Base-by-base conservation (phyloP, 2,113 vertebrate species). In the Osmerus mordax region DNA sequence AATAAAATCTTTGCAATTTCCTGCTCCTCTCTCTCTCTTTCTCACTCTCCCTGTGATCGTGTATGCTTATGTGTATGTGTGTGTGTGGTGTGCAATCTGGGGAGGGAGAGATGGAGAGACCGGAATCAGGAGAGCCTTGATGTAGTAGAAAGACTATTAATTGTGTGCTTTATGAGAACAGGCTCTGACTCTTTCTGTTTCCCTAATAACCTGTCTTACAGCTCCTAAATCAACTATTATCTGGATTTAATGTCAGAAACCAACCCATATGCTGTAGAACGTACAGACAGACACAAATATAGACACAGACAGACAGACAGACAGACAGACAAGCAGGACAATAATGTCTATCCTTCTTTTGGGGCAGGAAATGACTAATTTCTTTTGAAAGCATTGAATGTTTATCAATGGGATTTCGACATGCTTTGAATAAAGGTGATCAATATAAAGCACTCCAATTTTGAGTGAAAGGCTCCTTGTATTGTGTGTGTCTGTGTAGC, bases 1-100 rank as follows among this genome's bases (percentile, higher is more conserved):
- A 93, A 92, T 91, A 92, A 89, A 87, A 89, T 89, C 86, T 89
- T 89, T 90, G 89, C 84, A 93, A 92, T 93, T 91, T 93, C 92
- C 92, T 92, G 91, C 91, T 84, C 84, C 75, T 73, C 77, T 74
- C 41, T 41, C 36, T 47, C 41, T 47, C 41, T 9, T 47, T 47
- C 41, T 47, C 41, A 69, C 71, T 65, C 65, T 84, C 76, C 75
- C 79, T 66, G 81, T 75, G 73, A 77, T n/a, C 18, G 56, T n/a
- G 19, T 21, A 21, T 59, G 69, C 60, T 53, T 64, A 56, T 71
- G n/a, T 59, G 56, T 21, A 18, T 59, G 56, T 21, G 56, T 0
- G 56, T n/a, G 52, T n/a, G 41, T 23, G 29, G 68, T 77, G 83
- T 69, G 74, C 83, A 78, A 83, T 79, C 77, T 78, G 86, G 84